phyloP scores from a whole-genome alignment of 2,888 invertebrate genomes.

The Oscheius sp. region DNA sequence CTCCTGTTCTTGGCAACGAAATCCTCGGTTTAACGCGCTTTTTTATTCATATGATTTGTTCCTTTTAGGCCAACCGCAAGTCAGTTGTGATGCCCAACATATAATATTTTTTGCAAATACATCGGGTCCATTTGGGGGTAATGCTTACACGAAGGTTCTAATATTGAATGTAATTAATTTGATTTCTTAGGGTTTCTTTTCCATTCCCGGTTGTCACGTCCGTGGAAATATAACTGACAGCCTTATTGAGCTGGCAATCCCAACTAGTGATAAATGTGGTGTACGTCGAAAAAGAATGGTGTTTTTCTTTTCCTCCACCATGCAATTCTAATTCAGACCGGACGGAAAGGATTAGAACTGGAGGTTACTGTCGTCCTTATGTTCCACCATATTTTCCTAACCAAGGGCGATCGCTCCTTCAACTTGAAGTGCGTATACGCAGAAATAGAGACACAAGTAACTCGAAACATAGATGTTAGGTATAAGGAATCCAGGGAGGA shows the following conservation, averaged over 20 bases:
- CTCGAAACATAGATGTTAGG: slow-evolving; percentile 62
- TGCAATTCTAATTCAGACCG: slow-evolving; percentile 33
- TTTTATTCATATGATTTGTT: not conserved
- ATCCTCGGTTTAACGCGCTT: not conserved
- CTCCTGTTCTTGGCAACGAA: slow-evolving; percentile 18
- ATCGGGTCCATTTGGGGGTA: slow-evolving; percentile 53
- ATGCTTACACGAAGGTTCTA: slow-evolving; percentile 62
- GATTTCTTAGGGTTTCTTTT: slow-evolving; percentile 45
- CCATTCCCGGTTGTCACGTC: slow-evolving; percentile 51
- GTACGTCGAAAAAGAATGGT: slow-evolving; percentile 59
- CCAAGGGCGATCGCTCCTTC: slow-evolving; percentile 53
- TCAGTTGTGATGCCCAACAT: slow-evolving; percentile 54
- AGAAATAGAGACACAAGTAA: slow-evolving; percentile 55
- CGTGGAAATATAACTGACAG: slow-evolving; percentile 49
- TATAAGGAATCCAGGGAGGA: slow-evolving; percentile 6
- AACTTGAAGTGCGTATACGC: slow-evolving; percentile 63
- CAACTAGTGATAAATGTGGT: slow-evolving; percentile 60
- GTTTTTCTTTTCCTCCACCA: not conserved
- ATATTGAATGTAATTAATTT: not conserved
- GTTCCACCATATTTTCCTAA: slow-evolving; percentile 66
- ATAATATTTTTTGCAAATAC: slow-evolving; percentile 56
- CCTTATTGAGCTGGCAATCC: slow-evolving; percentile 53
- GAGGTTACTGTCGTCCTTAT: slow-evolving; percentile 64
- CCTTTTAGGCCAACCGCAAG: slow-evolving; percentile 51
- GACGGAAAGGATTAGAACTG: slow-evolving; percentile 60